phyloP scores from a whole-genome alignment of 2,888 invertebrate species.

The Meteorus cinctellus region DNA sequence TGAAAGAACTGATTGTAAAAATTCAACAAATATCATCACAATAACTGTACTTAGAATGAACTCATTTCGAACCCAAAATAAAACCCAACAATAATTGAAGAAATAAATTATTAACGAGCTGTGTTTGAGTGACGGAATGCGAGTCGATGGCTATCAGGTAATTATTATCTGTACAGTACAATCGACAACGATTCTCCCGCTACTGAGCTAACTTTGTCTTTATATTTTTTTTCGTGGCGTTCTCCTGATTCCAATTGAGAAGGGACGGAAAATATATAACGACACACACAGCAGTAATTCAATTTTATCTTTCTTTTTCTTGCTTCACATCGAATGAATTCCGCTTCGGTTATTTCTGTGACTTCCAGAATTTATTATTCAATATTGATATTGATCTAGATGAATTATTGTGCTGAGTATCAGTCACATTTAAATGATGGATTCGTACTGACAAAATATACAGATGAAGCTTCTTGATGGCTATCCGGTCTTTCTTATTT shows the following conservation, averaged over 20 bases:
- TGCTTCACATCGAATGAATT: conserved; percentile 22
- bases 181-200: not conserved
- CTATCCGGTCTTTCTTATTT: not conserved
- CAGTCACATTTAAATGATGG: conserved; percentile 7
- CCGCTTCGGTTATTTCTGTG: conserved; percentile 6
- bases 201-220: not conserved
- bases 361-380: not conserved
- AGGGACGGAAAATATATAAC: conserved; percentile 13
- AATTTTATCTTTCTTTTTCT: conserved; percentile 16
- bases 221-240: not conserved
- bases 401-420: not conserved
- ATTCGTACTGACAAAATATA: not conserved
- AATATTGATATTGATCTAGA: not conserved
- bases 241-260: not conserved
- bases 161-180: not conserved
- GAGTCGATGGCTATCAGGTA: not conserved
- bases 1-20: not conserved
- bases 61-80: not conserved
- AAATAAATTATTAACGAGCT: not conserved
- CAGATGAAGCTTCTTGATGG: not conserved
- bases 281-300: not conserved
- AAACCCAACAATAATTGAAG: not conserved
- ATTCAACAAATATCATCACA: not conserved
- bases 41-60: not conserved
- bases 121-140: not conserved